These are phyloP conservation scores for Helobdella robusta DNA, from an alignment of 2,888 invertebrate genomes.

Conservation along the genomic window DNA sequence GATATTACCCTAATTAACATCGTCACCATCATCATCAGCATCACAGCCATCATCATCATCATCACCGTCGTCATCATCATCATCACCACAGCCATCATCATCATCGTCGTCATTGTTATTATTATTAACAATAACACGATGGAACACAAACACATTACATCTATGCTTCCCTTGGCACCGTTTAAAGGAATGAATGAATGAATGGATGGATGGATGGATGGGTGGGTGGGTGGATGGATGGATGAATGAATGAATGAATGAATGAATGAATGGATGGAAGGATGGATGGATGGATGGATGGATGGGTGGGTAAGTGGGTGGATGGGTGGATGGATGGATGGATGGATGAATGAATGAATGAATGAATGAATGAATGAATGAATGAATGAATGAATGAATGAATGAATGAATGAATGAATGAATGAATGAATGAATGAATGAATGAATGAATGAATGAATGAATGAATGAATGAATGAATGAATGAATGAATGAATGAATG, in stretches of 20 bases:
- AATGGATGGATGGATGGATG: no score
- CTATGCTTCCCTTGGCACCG: no score
- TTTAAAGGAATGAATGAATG: not conserved
- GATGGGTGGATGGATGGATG: no score
- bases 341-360: not conserved
- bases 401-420: conserved; percentile 14
- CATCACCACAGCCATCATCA: conserved; percentile 21
- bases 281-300: no score
- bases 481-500: not conserved
- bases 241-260: no score
- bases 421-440: not conserved
- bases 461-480: not conserved
- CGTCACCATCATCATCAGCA: not conserved
- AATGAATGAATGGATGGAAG: no score
- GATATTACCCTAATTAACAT: not conserved
- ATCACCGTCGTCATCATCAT: conserved; percentile 24
- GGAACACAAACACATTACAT: no score
- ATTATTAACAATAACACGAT: not conserved
- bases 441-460: not conserved
- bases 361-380: not conserved
- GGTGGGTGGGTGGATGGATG: no score
- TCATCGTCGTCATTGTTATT: conserved; percentile 17
- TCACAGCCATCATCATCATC: conserved; percentile 10
- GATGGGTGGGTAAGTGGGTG: no score
- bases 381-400: conserved; percentile 13